Base-by-base conservation (phyloP, 2,797 vertebrate species). In the Oryzias dopingdopingensis region DNA sequence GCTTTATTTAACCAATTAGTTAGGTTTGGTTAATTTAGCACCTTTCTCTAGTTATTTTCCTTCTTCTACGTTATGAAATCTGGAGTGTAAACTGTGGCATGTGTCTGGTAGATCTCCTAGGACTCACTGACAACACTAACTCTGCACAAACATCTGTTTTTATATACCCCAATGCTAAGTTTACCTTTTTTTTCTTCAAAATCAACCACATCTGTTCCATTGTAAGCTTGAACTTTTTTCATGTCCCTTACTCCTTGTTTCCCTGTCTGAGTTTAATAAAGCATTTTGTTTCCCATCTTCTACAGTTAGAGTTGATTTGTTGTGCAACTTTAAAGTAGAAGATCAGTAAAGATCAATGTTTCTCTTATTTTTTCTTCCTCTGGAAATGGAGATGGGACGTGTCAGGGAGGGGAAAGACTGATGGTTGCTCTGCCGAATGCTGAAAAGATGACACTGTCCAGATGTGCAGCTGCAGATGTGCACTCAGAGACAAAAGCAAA, bases 391-490 rank as follows among this genome's bases (percentile, higher is more conserved):
- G 70, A 83, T 76, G 72, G 74, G 70, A 81, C 68, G 68, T 85
- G 75, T 85, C 74, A 63, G 65, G 53, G 45, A 58, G 54, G 57
- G 67, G 52, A 60, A 80, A 84, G 85, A 91, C 49, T 89, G 81
- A 90, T 88, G 75, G 77, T 63, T 56, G 53, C 70, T 74, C 67
- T 79, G 72, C 74, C 74, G 49, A 49, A 57, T 77, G 80, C 60
- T 76, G 83, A 90, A 81, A 80, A 66, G 57, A 75, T 84, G 88
- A 92, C 76, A 77, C 62, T 74, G 62, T 87, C 88, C 91, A 92
- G 90, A 92, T 92, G 91, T 88, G 84, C 65, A 32, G 49, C 52
- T 65, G 83, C 88, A 93, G 87, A 92, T 90, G 89, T 89, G 82
- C 81, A 71, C 61, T 22, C 65, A 77, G 58, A 78, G 4, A n/a